These are phyloP conservation scores for Melanophora roralis DNA, from an alignment of 2,888 invertebrate genomes.

Conservation along the genomic window DNA sequence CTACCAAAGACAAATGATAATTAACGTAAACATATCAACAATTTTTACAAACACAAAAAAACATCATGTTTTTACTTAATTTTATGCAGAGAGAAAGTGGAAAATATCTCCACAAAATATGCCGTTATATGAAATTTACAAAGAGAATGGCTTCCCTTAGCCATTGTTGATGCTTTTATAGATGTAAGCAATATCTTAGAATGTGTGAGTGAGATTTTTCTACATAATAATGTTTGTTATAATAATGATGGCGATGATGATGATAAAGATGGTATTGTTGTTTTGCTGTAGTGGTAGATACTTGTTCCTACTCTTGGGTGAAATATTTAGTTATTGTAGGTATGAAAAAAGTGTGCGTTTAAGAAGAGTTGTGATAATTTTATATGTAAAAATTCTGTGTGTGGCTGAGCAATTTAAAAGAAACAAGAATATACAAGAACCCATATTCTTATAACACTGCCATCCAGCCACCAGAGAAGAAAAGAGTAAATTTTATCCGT, in stretches of 20 bases:
- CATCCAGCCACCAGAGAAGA: conserved; percentile 62
- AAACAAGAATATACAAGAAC: conserved; percentile 21
- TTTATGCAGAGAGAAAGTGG: conserved; percentile 6
- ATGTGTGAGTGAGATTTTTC: conserved; percentile 20
- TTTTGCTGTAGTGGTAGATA: conserved; percentile 38
- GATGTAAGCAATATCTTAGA: not conserved
- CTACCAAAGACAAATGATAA: conserved; percentile 50
- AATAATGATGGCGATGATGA: conserved; percentile 24
- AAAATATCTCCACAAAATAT: conserved; percentile 5
- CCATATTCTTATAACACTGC: conserved; percentile 35
- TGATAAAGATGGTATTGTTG: conserved; percentile 30
- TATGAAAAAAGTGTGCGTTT: conserved; percentile 3
- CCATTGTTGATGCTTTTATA: conserved; percentile 9
- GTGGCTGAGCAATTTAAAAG: not conserved
- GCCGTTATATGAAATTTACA: conserved; percentile 21
- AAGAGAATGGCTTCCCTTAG: conserved; percentile 31
- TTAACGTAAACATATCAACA: conserved; percentile 54
- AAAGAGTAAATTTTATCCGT: conserved; percentile 44
- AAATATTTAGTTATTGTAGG: conserved; percentile 15
- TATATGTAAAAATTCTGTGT: not conserved
- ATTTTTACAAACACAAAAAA: conserved; percentile 5
- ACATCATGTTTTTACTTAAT: not conserved
- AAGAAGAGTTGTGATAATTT: conserved; percentile 56
- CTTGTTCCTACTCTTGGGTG: conserved; percentile 48
- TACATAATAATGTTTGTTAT: conserved; percentile 2